Conservation (phyloP, 2,797 vertebrate genomes). For the Hozukius guyotensis region DNA sequence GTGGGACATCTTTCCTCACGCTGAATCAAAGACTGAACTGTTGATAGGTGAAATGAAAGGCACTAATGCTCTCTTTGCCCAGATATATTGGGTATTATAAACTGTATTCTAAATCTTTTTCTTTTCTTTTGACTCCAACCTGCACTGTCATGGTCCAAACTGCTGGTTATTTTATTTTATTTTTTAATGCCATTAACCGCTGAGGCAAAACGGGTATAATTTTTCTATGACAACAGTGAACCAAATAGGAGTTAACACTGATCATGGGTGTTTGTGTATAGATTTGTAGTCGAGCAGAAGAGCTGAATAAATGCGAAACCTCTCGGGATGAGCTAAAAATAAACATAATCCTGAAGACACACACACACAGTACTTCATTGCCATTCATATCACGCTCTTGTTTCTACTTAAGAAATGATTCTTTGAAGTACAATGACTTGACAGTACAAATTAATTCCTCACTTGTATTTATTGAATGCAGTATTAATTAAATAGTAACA, state of each 20-base stretch:
- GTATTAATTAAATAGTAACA: conserved; percentile 53
- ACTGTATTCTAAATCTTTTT: conserved; percentile 11
- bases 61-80: conserved; percentile 61
- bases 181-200: conserved; percentile 55
- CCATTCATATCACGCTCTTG: conserved; percentile 64
- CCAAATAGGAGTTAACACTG: conserved; percentile 73
- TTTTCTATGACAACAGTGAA: conserved; percentile 72
- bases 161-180: conserved; percentile 44
- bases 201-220: conserved; percentile 75
- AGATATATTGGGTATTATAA: conserved; percentile 45
- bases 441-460: conserved; percentile 58
- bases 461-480: conserved; percentile 74
- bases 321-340: conserved; percentile 74
- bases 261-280: conserved; percentile 71
- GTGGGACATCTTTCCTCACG: conserved; percentile 8
- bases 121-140: conserved; percentile 16
- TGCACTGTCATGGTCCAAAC: conserved; percentile 52
- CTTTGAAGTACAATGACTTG: conserved; percentile 65
- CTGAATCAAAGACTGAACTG: conserved; percentile 50
- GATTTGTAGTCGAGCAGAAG: conserved; percentile 72
- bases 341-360: conserved; percentile 63
- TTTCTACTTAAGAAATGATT: conserved; percentile 59
- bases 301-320: conserved; percentile 67
- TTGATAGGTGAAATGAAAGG: conserved; percentile 49
- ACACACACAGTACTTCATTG: conserved; percentile 51